phyloP scores from a whole-genome alignment of 2,888 invertebrate species.

The Xestia xanthographa region DNA sequence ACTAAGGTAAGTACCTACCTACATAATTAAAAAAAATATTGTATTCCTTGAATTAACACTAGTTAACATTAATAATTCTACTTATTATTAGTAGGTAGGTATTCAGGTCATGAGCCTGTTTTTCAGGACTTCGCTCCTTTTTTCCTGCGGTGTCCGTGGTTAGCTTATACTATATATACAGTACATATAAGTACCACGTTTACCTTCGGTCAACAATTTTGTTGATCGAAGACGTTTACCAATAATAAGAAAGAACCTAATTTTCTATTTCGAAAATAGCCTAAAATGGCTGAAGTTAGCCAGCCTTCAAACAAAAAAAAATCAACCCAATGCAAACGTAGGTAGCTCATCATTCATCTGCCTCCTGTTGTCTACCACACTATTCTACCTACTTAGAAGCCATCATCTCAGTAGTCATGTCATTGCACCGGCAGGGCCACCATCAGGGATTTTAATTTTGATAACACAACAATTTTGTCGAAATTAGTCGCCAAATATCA shows the following conservation, averaged over 20 bases:
- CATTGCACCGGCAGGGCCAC: no score
- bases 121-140: slow-evolving; percentile 14
- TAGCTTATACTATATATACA: no score
- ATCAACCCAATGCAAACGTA: background rate
- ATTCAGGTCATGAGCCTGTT: slow-evolving; percentile 21
- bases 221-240: no score
- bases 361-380: background rate
- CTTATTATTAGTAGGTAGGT: background rate
- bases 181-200: background rate
- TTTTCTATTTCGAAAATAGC: background rate
- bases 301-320: background rate
- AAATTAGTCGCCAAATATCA: no score
- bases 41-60: slow-evolving; percentile 5
- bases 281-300: background rate
- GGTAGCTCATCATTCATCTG: background rate
- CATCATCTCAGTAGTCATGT: background rate
- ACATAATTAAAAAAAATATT: background rate
- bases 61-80: background rate
- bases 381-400: background rate
- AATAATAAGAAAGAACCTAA: no score
- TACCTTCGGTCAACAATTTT: no score
- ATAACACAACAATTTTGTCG: no score
- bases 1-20: no score
- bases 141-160: slow-evolving; percentile 1
- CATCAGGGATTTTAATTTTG: no score